Evolutionary conservation across 2,888 invertebrate species (phyloP).

Genomic region (Scaptomyza parva): DNA sequence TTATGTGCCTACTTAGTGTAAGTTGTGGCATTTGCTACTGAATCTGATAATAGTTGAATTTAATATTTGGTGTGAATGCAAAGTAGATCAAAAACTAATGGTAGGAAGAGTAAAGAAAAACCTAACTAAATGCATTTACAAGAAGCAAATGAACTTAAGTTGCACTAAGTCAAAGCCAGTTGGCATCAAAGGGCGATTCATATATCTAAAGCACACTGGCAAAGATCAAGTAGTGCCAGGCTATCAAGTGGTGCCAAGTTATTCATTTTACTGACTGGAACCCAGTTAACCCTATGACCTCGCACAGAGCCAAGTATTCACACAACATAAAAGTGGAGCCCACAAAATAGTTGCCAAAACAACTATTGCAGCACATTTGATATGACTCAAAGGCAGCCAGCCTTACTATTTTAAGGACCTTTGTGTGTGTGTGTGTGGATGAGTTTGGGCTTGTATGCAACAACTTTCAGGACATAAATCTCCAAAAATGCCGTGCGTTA

Average conservation of each 20-base stretch:
- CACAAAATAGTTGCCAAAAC: slow-evolving; percentile 68
- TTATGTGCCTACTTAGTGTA: slow-evolving; percentile 5
- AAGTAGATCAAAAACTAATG: not conserved
- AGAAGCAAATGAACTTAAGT: not conserved
- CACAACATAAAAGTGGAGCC: slow-evolving; percentile 12
- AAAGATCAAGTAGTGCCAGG: slow-evolving; percentile 43
- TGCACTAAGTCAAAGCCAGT: not conserved
- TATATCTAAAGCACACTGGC: slow-evolving; percentile 13
- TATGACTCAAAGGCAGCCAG: slow-evolving; percentile 24
- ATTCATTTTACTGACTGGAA: slow-evolving; percentile 39
- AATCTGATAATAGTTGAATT: not conserved
- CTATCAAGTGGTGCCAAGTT: slow-evolving; percentile 53
- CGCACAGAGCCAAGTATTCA: slow-evolving; percentile 13
- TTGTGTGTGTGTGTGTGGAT: slow-evolving; percentile 23
- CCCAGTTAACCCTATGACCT: slow-evolving; percentile 48
- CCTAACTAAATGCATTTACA: no score
- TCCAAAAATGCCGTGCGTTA: slow-evolving; percentile 56
- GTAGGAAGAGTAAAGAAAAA: not conserved
- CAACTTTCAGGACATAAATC: slow-evolving; percentile 67
- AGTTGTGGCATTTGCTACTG: not conserved
- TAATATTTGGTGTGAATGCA: not conserved
- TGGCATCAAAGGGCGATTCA: slow-evolving; percentile 12
- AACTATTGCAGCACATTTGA: slow-evolving; percentile 39
- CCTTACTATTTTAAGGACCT: slow-evolving; percentile 16
- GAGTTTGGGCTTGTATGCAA: slow-evolving; percentile 40